Evolutionary conservation across 2,113 vertebrate genomes (phyloP).

Genomic region (Rhabdornis inornatus): DNA sequence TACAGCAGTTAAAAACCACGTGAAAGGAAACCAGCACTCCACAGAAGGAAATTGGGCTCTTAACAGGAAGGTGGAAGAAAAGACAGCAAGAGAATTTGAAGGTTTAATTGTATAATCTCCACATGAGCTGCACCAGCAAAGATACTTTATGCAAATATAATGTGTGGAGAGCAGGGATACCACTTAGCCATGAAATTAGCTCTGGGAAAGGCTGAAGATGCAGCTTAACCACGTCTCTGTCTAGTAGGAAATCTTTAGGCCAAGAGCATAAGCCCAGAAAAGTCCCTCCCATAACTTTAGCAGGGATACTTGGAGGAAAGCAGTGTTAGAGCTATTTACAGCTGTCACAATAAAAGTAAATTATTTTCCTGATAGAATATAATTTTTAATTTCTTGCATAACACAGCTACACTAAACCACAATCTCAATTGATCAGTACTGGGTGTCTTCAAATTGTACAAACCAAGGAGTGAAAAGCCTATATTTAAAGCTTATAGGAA

Average conservation of each 20-base stretch:
- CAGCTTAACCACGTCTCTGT: neutral
- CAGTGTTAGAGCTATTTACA: neutral
- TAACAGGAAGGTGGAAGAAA: neutral
- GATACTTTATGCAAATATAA: neutral
- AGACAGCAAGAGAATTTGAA: neutral
- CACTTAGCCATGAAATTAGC: neutral
- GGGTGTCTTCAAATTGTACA: neutral
- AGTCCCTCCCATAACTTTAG: neutral
- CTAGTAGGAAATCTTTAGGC: neutral
- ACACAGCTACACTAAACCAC: neutral
- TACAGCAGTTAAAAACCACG: neutral
- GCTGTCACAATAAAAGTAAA: neutral
- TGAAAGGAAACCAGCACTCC: neutral
- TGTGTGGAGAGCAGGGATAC: neutral
- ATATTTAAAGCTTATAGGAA: neutral
- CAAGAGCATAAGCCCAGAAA: neutral
- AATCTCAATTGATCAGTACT: neutral
- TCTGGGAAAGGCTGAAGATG: neutral
- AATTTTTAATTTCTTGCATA: neutral
- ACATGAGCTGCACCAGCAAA: neutral
- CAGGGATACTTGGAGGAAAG: neutral
- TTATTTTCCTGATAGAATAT: neutral
- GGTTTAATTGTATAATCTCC: neutral
- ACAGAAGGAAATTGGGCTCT: neutral
- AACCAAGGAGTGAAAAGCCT: neutral